Evolutionary conservation across 2,113 vertebrate genomes (phyloP).

Genomic region (Athene noctua): DNA sequence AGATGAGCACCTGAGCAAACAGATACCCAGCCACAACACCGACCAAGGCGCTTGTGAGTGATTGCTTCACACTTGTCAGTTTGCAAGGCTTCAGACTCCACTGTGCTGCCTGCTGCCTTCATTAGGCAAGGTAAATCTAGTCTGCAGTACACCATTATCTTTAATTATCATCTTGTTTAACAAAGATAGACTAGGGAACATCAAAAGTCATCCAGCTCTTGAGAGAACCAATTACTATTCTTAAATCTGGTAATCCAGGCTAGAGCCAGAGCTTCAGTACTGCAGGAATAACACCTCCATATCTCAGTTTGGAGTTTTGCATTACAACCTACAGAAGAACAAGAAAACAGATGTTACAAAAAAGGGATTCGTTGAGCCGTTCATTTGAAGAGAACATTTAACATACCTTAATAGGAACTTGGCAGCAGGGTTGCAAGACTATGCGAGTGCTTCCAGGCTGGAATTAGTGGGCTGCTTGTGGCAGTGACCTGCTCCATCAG

Average conservation of each 20-base stretch:
- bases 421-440: neutral
- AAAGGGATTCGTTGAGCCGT: neutral
- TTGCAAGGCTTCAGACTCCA: neutral
- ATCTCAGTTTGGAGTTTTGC: neutral
- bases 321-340: neutral
- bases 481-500: neutral
- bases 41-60: neutral
- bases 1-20: neutral
- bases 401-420: neutral
- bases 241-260: neutral
- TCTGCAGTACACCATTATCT: neutral
- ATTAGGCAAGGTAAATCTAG: neutral
- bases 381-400: neutral
- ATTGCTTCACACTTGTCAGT: neutral
- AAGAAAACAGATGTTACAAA: neutral
- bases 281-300: neutral
- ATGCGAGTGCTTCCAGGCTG: neutral
- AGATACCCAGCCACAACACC: neutral
- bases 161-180: conserved; percentile 44
- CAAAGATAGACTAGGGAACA: neutral
- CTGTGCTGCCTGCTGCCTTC: neutral
- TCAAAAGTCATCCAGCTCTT: neutral
- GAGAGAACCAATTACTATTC: neutral
- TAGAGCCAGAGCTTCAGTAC: neutral
- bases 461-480: neutral